These are phyloP conservation scores for Aldabrachelys gigantea DNA, from an alignment of 2,113 vertebrate species.

Conservation along the genomic window DNA sequence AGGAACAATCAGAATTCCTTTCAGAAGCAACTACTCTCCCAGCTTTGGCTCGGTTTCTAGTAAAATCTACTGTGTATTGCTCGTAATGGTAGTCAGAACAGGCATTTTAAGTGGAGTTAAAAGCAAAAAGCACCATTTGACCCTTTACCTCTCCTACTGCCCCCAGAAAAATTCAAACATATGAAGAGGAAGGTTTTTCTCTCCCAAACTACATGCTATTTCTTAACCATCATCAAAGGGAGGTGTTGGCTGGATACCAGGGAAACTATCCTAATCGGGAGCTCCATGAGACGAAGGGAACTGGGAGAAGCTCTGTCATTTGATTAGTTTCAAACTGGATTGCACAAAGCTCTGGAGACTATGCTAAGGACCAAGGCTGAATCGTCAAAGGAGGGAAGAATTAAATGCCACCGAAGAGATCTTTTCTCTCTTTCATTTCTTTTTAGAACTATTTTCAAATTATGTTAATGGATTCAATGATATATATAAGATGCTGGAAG, in stretches of 20 bases:
- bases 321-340: background rate
- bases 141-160: fast-evolving
- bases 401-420: background rate
- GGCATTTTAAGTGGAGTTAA: background rate
- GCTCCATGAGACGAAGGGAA: background rate
- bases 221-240: background rate
- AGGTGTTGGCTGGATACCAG: background rate
- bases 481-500: background rate
- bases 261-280: background rate
- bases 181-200: background rate
- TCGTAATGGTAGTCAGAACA: fast-evolving
- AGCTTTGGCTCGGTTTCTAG: fast-evolving
- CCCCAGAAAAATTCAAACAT: background rate
- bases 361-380: background rate
- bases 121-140: background rate
- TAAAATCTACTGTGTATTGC: fast-evolving
- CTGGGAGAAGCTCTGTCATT: background rate
- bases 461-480: background rate
- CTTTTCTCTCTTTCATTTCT: background rate
- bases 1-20: background rate
- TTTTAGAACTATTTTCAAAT: background rate
- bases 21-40: background rate
- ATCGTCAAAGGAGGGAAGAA: background rate
- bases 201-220: background rate
- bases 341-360: background rate